These are phyloP conservation scores for Nasonovia ribisnigri DNA, from an alignment of 2,888 invertebrate species.

Conservation along the genomic window DNA sequence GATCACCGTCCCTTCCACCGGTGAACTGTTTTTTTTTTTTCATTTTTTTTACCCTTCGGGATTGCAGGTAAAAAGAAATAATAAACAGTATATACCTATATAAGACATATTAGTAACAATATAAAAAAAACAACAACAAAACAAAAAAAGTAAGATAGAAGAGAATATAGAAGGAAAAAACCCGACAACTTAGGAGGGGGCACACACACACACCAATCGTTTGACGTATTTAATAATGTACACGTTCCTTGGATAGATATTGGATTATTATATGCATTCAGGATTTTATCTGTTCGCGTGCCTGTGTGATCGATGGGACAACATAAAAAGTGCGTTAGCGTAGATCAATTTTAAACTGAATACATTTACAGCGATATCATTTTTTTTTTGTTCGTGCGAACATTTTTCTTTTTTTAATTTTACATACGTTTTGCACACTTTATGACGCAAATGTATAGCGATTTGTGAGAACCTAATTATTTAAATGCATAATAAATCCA, in stretches of 20 bases:
- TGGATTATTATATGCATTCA: constrained; percentile 38
- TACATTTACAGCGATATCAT: constrained; percentile 41
- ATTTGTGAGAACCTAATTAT: background rate
- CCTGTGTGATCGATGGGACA: constrained; percentile 49
- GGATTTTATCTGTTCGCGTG: constrained; percentile 53
- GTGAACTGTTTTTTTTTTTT: constrained; percentile 46
- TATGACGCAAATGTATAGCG: background rate
- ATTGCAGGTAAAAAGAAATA: constrained; percentile 48
- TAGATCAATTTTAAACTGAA: constrained; percentile 46
- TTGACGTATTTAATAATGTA: constrained; percentile 50
- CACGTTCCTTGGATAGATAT: constrained; percentile 51
- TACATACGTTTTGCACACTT: constrained; percentile 8
- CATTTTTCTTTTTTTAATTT: background rate
- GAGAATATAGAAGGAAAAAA: constrained; percentile 38
- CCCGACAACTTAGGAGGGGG: constrained; percentile 41
- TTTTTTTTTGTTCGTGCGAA: constrained; percentile 23
- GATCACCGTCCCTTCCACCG: constrained; percentile 63
- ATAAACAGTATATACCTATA: background rate
- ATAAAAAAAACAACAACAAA: constrained; percentile 1
- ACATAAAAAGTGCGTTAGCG: background rate
- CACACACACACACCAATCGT: constrained; percentile 56
- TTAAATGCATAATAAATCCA: background rate
- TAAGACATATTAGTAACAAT: constrained; percentile 12
- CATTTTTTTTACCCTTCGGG: constrained; percentile 57
- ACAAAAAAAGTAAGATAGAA: constrained; percentile 15